Conservation (phyloP, 2,888 invertebrate species). For the Pristionchus maxplancki region DNA sequence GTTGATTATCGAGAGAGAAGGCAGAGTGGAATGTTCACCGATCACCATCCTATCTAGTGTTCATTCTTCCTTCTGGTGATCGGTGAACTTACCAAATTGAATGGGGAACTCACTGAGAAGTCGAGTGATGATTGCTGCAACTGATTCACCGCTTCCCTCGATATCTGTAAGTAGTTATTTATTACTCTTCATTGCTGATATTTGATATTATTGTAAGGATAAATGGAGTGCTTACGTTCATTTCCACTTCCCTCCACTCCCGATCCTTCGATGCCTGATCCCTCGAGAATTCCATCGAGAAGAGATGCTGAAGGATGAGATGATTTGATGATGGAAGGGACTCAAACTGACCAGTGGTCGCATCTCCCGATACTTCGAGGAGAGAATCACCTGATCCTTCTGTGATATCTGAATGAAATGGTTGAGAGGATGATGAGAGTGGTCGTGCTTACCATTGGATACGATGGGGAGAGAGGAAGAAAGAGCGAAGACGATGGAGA, state of each 20-base stretch:
- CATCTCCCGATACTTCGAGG: neutral
- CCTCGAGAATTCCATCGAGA: neutral
- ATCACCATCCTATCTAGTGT: neutral
- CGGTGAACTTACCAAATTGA: neutral
- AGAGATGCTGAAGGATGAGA: neutral
- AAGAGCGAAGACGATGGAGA: neutral
- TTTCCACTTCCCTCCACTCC: neutral
- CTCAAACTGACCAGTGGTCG: neutral
- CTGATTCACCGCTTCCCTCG: conserved; percentile 39
- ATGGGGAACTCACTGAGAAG: neutral
- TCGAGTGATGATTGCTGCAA: neutral
- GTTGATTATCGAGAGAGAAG: neutral
- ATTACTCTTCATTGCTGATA: neutral
- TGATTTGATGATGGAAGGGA: neutral
- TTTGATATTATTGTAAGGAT: neutral
- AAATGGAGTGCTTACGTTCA: neutral
- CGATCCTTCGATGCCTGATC: neutral
- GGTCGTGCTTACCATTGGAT: neutral
- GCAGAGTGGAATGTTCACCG: conserved; percentile 3
- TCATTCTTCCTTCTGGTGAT: neutral
- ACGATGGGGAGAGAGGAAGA: conserved; percentile 25
- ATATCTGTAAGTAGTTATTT: neutral
- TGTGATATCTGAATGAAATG: neutral
- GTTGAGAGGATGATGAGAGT: neutral
- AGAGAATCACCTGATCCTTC: conserved; percentile 2